Percentiles rank a stretch among this genome's conserved stretches.
These are phyloP conservation scores for Papilio machaon DNA, from an alignment of 1,140 invertebrate genomes.

Conservation along the genomic window DNA sequence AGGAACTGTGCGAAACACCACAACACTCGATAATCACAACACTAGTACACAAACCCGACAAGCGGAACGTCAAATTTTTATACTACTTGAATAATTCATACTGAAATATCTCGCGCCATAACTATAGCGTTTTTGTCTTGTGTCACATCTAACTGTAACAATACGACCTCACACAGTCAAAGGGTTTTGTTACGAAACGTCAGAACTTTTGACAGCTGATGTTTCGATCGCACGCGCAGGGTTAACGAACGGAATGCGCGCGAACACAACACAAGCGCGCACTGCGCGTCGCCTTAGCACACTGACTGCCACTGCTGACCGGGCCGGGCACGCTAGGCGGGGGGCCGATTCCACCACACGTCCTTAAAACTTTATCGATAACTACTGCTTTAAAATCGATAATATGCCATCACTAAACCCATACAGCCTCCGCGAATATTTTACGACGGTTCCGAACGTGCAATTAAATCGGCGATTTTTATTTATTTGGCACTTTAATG, in stretches of 20 bases:
- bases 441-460: constrained; percentile 51
- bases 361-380: constrained; percentile 73
- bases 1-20: constrained; percentile 57
- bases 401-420: constrained; percentile 61
- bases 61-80: constrained; percentile 58
- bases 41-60: constrained; percentile 60
- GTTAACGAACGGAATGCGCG: constrained; percentile 68
- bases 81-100: constrained; percentile 56
- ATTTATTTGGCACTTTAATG: constrained; percentile 27
- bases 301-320: constrained; percentile 52
- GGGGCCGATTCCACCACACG: constrained; percentile 63
- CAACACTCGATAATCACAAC: constrained; percentile 64
- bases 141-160: constrained; percentile 41
- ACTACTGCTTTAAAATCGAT: constrained; percentile 62
- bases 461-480: constrained; percentile 44
- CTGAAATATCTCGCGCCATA: constrained; percentile 55
- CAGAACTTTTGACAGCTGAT: constrained; percentile 72
- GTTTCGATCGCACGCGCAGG: constrained; percentile 65
- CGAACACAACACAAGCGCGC: constrained; percentile 57
- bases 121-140: constrained; percentile 47
- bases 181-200: constrained; percentile 66
- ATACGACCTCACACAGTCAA: constrained; percentile 48
- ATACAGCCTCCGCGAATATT: constrained; percentile 47
- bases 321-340: constrained; percentile 52
- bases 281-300: constrained; percentile 59